Conservation (phyloP, 2,113 vertebrate genomes). For the Oreocharis arfaki region DNA sequence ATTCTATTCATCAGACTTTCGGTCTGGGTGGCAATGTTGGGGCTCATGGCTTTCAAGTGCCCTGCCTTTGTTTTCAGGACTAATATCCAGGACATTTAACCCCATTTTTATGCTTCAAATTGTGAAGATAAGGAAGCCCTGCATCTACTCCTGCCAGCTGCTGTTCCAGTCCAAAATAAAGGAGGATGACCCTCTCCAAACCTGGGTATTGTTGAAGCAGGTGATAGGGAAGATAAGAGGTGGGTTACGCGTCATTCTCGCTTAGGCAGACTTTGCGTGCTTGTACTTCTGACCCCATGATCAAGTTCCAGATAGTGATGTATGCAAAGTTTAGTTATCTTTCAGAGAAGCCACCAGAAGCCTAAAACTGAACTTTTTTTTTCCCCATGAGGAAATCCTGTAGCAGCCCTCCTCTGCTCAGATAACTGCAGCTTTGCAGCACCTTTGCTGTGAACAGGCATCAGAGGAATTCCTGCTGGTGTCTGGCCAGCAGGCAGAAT, state of each 20-base stretch:
- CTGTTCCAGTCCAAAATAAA: background rate
- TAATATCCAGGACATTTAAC: background rate
- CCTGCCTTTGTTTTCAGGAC: background rate
- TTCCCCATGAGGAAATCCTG: background rate
- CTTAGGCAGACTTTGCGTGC: background rate
- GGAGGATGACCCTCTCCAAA: background rate
- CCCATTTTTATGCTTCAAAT: background rate
- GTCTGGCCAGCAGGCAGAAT: background rate
- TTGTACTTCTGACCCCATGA: constrained; percentile 58
- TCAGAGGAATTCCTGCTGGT: background rate
- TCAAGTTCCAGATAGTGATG: constrained; percentile 9
- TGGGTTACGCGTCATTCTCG: background rate
- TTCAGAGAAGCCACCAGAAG: constrained; percentile 23
- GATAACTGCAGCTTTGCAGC: background rate
- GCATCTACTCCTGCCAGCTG: background rate
- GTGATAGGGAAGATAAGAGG: background rate
- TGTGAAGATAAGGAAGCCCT: background rate
- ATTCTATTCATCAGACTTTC: background rate
- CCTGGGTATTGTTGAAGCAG: background rate
- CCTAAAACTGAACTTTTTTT: background rate
- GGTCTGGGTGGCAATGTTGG: background rate
- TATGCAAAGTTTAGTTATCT: constrained; percentile 19
- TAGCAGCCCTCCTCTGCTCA: background rate
- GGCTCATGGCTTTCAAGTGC: background rate
- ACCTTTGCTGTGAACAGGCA: background rate